Evolutionary conservation across 2,113 vertebrate genomes (phyloP).

Genomic region (Hippocampus abdominalis): DNA sequence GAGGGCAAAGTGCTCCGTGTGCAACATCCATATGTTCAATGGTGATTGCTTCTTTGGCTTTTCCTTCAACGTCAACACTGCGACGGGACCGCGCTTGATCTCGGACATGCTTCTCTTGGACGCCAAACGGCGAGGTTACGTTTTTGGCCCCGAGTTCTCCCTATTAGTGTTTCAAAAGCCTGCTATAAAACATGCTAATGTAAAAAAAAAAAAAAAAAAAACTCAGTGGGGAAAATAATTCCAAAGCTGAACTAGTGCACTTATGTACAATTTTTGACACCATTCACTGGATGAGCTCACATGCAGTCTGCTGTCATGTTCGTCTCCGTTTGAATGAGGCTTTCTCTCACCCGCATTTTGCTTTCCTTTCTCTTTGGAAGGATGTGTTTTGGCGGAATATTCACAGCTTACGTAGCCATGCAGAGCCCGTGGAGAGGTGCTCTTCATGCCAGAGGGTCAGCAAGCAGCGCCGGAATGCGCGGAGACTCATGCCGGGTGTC

Average conservation of each 20-base stretch:
- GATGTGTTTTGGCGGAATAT: constrained; percentile 50
- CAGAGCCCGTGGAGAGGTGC: constrained; percentile 79
- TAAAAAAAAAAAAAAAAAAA: constrained; percentile 66
- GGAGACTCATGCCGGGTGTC: constrained; percentile 68
- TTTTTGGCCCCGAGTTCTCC: constrained; percentile 41
- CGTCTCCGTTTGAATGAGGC: constrained; percentile 46
- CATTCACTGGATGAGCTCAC: constrained; percentile 15
- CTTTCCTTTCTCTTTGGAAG: constrained; percentile 31
- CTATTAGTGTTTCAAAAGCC: constrained; percentile 28
- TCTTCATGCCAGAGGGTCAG: constrained; percentile 85
- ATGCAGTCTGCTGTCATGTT: constrained; percentile 30
- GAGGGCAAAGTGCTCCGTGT: constrained; percentile 69
- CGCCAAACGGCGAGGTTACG: constrained; percentile 15
- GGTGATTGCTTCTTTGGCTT: constrained; percentile 73
- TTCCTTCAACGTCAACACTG: constrained; percentile 36
- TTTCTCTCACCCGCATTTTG: constrained; percentile 65
- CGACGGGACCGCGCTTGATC: constrained; percentile 22
- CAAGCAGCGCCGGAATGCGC: constrained; percentile 69
- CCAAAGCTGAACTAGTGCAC: constrained; percentile 53
- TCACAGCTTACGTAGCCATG: constrained; percentile 83
- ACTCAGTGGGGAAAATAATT: constrained; percentile 74
- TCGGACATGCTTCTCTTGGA: constrained; percentile 36
- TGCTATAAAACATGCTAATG: constrained; percentile 76
- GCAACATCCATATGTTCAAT: constrained; percentile 68
- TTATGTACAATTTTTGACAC: constrained; percentile 55